A percentile compares a stretch with the other conserved stretches of the same genome.
Conservation (phyloP, 2,888 invertebrate genomes). For the Pristionchus exspectatus region DNA sequence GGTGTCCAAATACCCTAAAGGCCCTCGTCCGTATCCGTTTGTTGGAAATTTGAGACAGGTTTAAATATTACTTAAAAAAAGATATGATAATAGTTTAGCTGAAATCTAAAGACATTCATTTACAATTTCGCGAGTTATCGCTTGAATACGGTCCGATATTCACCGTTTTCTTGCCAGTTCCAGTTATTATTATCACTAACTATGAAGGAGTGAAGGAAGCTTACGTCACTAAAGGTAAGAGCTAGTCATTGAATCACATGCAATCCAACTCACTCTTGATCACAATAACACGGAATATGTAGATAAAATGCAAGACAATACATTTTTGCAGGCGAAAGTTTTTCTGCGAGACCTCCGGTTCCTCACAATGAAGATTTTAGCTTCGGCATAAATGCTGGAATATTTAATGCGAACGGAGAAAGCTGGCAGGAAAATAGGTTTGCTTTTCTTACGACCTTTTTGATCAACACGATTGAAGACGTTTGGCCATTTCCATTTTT, state of each 20-base stretch:
- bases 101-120: not conserved
- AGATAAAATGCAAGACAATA: too few relatives aligned
- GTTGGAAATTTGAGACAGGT: not conserved
- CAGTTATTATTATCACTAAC: not conserved
- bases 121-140: not conserved
- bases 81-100: not conserved
- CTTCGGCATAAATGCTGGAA: not conserved
- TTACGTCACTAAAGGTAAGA: not conserved
- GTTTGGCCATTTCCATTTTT: not conserved
- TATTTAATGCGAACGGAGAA: not conserved
- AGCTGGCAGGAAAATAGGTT: constrained; percentile 7
- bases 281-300: too few relatives aligned
- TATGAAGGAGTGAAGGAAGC: not conserved
- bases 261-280: too few relatives aligned
- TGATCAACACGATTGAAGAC: not conserved
- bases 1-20: constrained; percentile 5
- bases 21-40: constrained; percentile 12
- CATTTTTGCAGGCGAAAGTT: not conserved
- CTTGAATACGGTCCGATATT: not conserved
- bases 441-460: not conserved
- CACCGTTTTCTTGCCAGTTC: not conserved
- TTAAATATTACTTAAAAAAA: not conserved
- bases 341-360: not conserved
- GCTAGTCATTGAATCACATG: not conserved
- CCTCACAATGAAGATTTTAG: not conserved